Base-by-base conservation (phyloP, 2,888 invertebrate genomes). In the Leuctra nigra region DNA sequence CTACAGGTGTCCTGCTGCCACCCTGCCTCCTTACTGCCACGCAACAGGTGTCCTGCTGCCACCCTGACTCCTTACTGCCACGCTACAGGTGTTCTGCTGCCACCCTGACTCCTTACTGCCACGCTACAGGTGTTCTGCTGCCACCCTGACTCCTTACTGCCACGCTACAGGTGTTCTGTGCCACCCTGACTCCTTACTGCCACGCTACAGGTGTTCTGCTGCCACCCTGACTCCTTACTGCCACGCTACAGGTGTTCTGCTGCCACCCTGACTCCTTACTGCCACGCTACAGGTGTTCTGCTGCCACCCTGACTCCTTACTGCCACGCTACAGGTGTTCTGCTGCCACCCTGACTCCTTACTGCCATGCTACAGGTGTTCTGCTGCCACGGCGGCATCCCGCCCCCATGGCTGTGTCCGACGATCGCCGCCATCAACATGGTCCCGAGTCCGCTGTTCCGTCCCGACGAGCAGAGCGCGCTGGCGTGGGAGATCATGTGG, bases 361-460 rank as follows among this genome's bases (percentile, higher is more conserved):
- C n/a, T n/a, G 39, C 18, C 9, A 20, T 2, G 3, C 20, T 46
- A 4, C 50, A 50, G 50, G 13, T 50, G 73, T 87, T 87, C 67
- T 87, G 87, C 71, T 84, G 84, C 57, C 88, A 88, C 69, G 88
- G 88, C 14, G 88, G 88, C 6, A 86, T 87, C 57, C 87, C 87
- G 0, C 83, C 84, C 1, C 82, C 83, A 1, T 81, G 77, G 79
- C 72, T 82, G 59, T 82, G 83, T 63, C 82, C 82, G 0, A 73
- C 78, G 23, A 74, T 82, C 36, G 70, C 77, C 1, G 78, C 80
- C 13, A 83, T 87, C 29, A 81, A 84, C 66, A 77, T 78, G 57
- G 80, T 87, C 58, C 85, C 84, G 0, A 75, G 75, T 39, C 84
- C 84, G 0, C 71, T 88, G 38, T 68, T 73, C 22, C 77, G 81